These are phyloP conservation scores for Melanogrammus aeglefinus DNA, from an alignment of 2,797 vertebrate genomes.

Conservation along the genomic window DNA sequence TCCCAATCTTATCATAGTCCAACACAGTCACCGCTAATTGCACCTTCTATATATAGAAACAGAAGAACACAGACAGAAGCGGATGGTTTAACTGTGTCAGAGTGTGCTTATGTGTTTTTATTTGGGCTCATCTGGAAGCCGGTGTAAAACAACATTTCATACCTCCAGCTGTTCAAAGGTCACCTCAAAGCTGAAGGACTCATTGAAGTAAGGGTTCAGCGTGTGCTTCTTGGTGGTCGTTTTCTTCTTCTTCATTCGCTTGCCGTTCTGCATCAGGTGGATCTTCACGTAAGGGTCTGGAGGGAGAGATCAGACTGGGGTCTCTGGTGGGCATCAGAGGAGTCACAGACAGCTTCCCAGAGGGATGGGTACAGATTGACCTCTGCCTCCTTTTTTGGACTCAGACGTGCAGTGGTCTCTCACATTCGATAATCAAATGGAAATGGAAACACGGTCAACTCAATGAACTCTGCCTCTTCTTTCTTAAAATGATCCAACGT, in stretches of 20 bases:
- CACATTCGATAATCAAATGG: background rate
- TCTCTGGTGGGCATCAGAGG: constrained; percentile 30
- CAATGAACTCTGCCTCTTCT: background rate
- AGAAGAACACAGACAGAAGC: constrained; percentile 12
- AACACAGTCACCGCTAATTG: constrained; percentile 95
- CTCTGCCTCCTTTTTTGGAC: background rate
- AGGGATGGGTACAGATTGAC: background rate
- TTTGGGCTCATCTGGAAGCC: background rate
- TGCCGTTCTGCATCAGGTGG: constrained; percentile 97
- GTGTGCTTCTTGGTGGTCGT: constrained; percentile 98
- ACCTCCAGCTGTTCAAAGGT: constrained; percentile 97
- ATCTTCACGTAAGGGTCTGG: constrained; percentile 98
- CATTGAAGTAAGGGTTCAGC: constrained; percentile 98
- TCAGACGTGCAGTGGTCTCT: background rate
- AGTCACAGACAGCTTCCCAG: background rate
- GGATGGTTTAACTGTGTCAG: background rate
- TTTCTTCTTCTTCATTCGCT: constrained; percentile 99
- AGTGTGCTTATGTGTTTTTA: background rate
- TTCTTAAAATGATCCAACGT: background rate
- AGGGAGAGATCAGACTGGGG: constrained; percentile 39
- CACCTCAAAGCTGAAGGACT: constrained; percentile 99
- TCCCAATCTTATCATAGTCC: constrained; percentile 99
- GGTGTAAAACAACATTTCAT: constrained; percentile 27
- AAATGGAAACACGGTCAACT: background rate
- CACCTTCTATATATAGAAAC: constrained; percentile 80